A percentile compares a stretch with the other conserved stretches of the same genome.
phyloP scores from a whole-genome alignment of 2,888 invertebrate species.

The Gandaritis pyraliata region DNA sequence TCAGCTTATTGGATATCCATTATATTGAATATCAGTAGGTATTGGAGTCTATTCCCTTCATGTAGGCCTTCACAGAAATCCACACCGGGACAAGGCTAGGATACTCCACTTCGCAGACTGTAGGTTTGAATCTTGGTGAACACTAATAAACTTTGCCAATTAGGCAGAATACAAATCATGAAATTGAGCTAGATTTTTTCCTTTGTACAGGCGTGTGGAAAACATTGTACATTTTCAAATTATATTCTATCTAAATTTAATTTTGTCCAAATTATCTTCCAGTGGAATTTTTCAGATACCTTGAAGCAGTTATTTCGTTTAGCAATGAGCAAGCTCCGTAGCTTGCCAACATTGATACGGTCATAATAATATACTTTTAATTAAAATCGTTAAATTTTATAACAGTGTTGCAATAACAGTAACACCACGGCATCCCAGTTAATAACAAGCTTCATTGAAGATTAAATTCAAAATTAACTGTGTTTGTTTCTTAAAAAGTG shows the following conservation, averaged over 20 bases:
- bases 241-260: too few relatives aligned
- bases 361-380: constrained; percentile 2
- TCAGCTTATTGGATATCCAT: constrained; percentile 38
- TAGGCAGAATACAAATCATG: too few relatives aligned
- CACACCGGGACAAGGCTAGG: too few relatives aligned
- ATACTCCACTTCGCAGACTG: background rate
- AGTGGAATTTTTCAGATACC: too few relatives aligned
- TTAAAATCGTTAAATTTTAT: constrained; percentile 8
- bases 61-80: background rate
- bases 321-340: too few relatives aligned
- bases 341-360: background rate
- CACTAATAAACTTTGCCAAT: too few relatives aligned
- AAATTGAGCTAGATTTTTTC: too few relatives aligned
- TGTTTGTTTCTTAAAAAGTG: background rate
- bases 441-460: constrained; percentile 9
- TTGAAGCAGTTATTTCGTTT: too few relatives aligned
- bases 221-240: too few relatives aligned
- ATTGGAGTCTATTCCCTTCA: constrained; percentile 21
- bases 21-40: constrained; percentile 36
- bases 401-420: constrained; percentile 12
- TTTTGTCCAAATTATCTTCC: too few relatives aligned
- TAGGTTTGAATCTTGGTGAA: background rate
- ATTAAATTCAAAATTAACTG: constrained; percentile 13
- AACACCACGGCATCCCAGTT: constrained; percentile 12
- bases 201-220: too few relatives aligned